phyloP scores from a whole-genome alignment of 2,797 vertebrate genomes.

The Melanotaenia parkinsoni region DNA sequence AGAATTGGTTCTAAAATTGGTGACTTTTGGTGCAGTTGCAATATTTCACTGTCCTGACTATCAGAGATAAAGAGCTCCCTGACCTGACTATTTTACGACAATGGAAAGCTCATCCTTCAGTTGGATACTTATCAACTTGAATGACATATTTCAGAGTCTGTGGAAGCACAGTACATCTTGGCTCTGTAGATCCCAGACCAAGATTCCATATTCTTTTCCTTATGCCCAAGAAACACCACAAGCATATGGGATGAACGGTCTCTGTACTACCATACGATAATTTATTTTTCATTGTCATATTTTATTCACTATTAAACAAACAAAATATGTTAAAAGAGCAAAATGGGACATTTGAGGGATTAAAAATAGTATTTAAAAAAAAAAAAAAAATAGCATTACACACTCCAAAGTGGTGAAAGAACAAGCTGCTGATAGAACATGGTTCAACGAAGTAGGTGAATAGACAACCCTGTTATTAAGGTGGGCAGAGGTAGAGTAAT shows the following conservation, averaged over 20 bases:
- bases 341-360: too few species aligned
- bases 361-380: too few species aligned
- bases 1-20: conserved; percentile 35
- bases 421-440: too few species aligned
- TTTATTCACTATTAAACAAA: too few species aligned
- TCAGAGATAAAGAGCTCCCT: conserved; percentile 23
- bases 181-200: conserved; percentile 35
- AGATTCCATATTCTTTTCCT: conserved; percentile 34
- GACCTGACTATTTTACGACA: conserved; percentile 41
- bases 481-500: too few species aligned
- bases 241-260: conserved; percentile 32
- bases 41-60: conserved; percentile 6
- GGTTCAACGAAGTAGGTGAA: too few species aligned
- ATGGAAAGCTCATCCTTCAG: conserved; percentile 38
- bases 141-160: conserved; percentile 57
- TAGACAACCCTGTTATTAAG: too few species aligned
- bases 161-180: conserved; percentile 54
- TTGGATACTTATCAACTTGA: conserved; percentile 56
- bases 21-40: conserved; percentile 18
- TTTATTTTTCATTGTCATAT: conserved; percentile 20
- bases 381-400: too few species aligned
- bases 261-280: conserved; percentile 23
- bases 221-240: conserved; percentile 32
- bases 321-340: too few species aligned
- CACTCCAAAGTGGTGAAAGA: too few species aligned